Base-by-base conservation (phyloP, 2,797 vertebrate genomes). In the Phataginus tetradactyla region DNA sequence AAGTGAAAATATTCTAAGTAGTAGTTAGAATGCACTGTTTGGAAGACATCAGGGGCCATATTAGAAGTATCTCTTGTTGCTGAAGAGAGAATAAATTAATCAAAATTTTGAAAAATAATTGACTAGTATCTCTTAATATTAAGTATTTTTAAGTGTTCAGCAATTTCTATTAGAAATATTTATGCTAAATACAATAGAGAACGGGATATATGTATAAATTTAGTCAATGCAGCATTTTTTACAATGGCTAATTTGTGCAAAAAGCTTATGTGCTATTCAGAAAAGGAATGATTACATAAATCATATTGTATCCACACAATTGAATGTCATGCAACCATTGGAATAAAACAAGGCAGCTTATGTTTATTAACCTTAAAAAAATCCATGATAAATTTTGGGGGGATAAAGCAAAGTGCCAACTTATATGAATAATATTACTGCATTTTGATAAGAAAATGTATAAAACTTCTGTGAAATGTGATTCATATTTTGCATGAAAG, bases 21-120 rank as follows among this genome's bases (percentile, higher is more conserved):
- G 0, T 1, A 29, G 1, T 45, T 69, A 49, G n/a, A 49, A 61
- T 32, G 1, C 3, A 2, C 42, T 75, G 3, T 51, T 42, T 4
- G 77, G 11, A 96, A 51, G 7, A 34, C 0, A 53, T 72, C 39
- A 83, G 4, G 3, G 1, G 1, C 5, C 91, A 21, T 21, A 85
- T 80, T 55, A 61, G 11, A 85, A 69, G 9, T 42, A 37, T 11
- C 4, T 6, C 2, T 96, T 20, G 64, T n/a, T 63, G 15, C 18
- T 79, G 51, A 68, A 25, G 6, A 69, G 5, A 63, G 1, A 18
- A 49, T 21, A 86, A 49, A 57, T 39, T 72, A 37, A 57, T 68
- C 3, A 45, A 15, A 51, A 37, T n/a, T 84, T 93, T 53, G 18
- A 79, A 94, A 95, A 45, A 21, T 61, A 55, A 49, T 64, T 37